phyloP scores from a whole-genome alignment of 2,797 vertebrate species.

The Sebastiscus albofasciatus region DNA sequence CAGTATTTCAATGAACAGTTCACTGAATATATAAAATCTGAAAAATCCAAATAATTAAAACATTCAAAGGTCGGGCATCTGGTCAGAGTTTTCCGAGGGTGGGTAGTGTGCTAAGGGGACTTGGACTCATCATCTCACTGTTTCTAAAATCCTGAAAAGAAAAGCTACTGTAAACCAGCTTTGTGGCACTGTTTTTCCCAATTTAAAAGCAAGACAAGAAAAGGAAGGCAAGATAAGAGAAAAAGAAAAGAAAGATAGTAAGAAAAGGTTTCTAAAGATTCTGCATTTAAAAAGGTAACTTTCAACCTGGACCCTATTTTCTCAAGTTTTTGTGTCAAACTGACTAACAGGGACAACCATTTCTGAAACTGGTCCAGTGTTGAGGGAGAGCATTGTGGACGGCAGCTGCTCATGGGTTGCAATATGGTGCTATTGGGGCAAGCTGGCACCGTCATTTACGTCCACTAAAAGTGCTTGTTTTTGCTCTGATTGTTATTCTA shows the following conservation, averaged over 20 bases:
- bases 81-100: neutral
- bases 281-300: neutral
- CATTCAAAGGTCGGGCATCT: neutral
- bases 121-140: fast-evolving
- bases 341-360: no score
- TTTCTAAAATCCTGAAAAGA: neutral
- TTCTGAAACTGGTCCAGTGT: no score
- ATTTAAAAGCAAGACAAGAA: neutral
- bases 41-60: neutral
- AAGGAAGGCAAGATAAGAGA: neutral
- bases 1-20: neutral
- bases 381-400: no score
- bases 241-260: neutral
- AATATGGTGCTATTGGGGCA: fast-evolving
- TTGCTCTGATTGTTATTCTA: no score
- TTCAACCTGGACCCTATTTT: no score
- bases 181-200: neutral
- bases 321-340: no score
- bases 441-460: no score
- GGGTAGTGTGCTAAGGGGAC: neutral
- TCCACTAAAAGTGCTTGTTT: no score
- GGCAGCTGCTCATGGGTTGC: no score
- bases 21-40: neutral
- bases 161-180: neutral
- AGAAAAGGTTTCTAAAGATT: neutral